Conservation (phyloP, 2,113 vertebrate genomes). For the Tringa solitaria region DNA sequence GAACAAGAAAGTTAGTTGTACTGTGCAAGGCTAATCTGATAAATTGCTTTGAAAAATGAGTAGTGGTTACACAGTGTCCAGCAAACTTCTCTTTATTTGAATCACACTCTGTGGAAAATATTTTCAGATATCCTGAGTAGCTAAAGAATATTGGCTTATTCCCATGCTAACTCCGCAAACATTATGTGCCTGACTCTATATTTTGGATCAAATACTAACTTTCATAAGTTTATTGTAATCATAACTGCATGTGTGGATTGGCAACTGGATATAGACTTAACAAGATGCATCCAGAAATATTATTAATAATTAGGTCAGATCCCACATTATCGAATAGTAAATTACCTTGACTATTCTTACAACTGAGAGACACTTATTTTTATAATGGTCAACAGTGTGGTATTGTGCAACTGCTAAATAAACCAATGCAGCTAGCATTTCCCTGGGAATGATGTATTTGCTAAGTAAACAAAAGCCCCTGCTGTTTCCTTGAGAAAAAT, state of each 20-base stretch:
- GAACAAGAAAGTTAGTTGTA: background rate
- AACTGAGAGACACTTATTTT: background rate
- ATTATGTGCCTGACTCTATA: background rate
- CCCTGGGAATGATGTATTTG: constrained; percentile 7
- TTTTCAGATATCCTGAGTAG: background rate
- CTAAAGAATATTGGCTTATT: background rate
- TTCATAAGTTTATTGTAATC: background rate
- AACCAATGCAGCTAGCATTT: constrained; percentile 18
- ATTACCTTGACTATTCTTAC: background rate
- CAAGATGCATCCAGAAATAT: background rate
- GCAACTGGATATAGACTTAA: background rate
- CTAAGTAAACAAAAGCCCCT: constrained; percentile 1
- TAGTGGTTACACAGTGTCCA: background rate
- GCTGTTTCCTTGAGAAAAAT: constrained; percentile 58
- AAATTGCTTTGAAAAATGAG: background rate
- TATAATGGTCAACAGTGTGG: background rate
- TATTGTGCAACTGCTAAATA: constrained; percentile 29
- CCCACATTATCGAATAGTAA: background rate
- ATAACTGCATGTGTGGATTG: background rate
- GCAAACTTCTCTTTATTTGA: background rate
- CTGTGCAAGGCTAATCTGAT: background rate
- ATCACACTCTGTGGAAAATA: background rate
- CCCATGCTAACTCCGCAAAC: background rate
- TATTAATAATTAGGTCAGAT: background rate
- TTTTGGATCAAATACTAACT: background rate